These are phyloP conservation scores for Eidolon helvum DNA, from an alignment of 2,113 vertebrate genomes.

Conservation along the genomic window DNA sequence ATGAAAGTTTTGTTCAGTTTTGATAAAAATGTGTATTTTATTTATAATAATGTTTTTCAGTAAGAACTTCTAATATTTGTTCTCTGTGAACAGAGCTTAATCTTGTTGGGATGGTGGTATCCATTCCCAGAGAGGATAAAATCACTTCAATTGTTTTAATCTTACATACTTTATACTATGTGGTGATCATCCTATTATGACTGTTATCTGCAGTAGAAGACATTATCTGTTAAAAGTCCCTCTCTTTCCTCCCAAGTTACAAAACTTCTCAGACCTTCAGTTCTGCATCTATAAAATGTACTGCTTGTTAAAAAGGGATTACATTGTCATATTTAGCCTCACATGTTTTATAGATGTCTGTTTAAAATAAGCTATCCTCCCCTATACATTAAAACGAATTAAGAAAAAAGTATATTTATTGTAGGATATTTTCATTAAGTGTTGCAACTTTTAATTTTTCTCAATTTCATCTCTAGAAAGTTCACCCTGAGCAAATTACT, in stretches of 20 bases:
- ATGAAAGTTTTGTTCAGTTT: neutral
- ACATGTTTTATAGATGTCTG: neutral
- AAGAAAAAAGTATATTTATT: neutral
- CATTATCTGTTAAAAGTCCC: neutral
- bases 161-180: neutral
- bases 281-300: neutral
- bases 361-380: neutral
- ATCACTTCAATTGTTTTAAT: neutral
- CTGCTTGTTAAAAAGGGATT: slow-evolving; percentile 6
- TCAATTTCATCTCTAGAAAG: neutral
- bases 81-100: neutral
- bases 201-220: neutral
- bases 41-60: neutral
- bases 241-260: neutral
- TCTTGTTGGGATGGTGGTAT: neutral
- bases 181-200: neutral
- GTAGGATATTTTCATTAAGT: neutral
- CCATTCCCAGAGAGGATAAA: neutral
- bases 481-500: neutral
- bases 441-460: neutral
- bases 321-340: neutral
- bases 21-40: neutral
- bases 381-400: neutral
- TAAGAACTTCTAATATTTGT: neutral
- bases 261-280: neutral